These are phyloP conservation scores for Falcunculus frontatus DNA, from an alignment of 2,113 vertebrate genomes.

Conservation along the genomic window DNA sequence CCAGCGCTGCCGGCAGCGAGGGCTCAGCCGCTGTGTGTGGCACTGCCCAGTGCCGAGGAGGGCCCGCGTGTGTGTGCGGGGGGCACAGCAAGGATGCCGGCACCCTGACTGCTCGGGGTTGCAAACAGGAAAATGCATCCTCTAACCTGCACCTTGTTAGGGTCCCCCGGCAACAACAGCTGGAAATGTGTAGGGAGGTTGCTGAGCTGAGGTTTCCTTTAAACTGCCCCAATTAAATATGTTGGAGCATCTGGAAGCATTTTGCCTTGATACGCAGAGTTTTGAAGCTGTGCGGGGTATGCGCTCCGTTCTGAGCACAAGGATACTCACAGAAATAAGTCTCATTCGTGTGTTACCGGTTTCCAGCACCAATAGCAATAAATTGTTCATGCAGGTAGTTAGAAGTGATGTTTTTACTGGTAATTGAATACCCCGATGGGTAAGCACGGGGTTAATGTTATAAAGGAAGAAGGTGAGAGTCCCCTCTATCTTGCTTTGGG, in stretches of 20 bases:
- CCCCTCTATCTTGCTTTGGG: background rate
- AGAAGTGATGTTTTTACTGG: background rate
- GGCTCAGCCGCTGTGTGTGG: accelerated
- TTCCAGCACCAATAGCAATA: background rate
- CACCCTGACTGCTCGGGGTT: accelerated
- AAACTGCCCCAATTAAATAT: accelerated
- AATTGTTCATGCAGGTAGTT: accelerated
- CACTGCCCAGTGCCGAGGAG: accelerated
- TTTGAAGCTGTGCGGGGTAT: background rate
- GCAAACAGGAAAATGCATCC: accelerated
- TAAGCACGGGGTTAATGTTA: accelerated
- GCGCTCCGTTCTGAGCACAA: background rate
- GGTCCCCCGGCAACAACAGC: background rate
- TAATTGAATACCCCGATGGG: accelerated
- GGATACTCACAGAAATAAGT: background rate
- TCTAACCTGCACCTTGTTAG: no score
- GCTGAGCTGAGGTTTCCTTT: background rate
- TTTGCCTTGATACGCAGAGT: background rate
- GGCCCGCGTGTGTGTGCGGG: accelerated
- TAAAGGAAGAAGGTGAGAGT: background rate
- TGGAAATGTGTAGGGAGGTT: background rate
- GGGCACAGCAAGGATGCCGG: accelerated
- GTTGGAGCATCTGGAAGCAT: background rate
- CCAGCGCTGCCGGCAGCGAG: background rate
- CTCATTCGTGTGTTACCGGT: accelerated